Base-by-base conservation (phyloP, 64 coral and sea anemone genomes). In the Pocillopora damicornis region DNA sequence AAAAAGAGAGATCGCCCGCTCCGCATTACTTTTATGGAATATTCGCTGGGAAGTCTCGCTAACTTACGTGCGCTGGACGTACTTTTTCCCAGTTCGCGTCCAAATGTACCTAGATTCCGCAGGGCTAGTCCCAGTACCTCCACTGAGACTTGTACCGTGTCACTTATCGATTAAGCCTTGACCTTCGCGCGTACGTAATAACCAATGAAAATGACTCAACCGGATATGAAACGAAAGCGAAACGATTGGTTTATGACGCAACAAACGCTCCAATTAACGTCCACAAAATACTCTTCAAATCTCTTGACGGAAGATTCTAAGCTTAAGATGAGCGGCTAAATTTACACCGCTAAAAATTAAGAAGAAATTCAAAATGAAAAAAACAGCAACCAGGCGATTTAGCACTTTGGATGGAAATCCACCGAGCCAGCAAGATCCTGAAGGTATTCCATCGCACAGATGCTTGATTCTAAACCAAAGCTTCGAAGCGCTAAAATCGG, bases 401-500 rank as follows among this genome's bases (percentile, higher is more conserved):
- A 83, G 37, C 63, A 38, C 35, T 1, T 13, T 57, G 1, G 81
- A 84, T 11, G 37, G 81, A 6, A 71, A 17, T 69, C 65, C 61
- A 5, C 37, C 45, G 0, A 82, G 56, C 81, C 18, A 34, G 81
- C 88, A 69, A 61, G 90, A 91, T 59, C 61, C 75, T 34, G 90
- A 91, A 22, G 62, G 67, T 5, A 56, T 79, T 64, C 90, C 90
- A 22, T 91, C 90, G 22, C 90, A 91, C 11, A 63, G 76, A 37
- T 91, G 90, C 16, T 68, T 91, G 22, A 91, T 91, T 35, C 37
- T 91, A 12, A 76, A 87, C 16, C 15, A 75, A 30, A 91, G 82
- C 67, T 91, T 91, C 61, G 90, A 91, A 25, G 90, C 82, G 42
- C 26, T 91, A 13, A 91, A 91, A 79, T 86, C 81, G 0, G 90